Base-by-base conservation (phyloP, 2,888 invertebrate genomes). In the Molorchus minor region DNA sequence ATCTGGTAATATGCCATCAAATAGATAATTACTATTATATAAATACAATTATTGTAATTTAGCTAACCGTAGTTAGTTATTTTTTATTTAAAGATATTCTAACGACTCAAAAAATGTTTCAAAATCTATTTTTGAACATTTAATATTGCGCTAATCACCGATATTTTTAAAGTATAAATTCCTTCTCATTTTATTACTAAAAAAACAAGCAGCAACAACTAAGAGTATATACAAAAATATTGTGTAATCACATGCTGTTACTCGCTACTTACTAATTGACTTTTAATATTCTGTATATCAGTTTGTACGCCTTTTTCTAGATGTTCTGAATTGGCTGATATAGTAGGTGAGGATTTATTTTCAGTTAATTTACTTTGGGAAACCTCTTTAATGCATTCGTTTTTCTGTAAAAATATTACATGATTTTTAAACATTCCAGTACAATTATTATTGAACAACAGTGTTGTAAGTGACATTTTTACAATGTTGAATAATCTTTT, bases 261-360 rank as follows among this genome's bases (percentile, higher is more conserved):
- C 4, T 30, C 58, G 70, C 57, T 71, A 78, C 76, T 76, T 77
- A 80, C 79, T 74, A 80, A 75, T 65, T 73, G 71, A 61, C 65
- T 73, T 67, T 78, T 67, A 67, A 80, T 77, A 70, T 80, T 79
- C 72, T 79, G 74, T 61, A 80, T 77, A 60, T 80, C 79, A 13
- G 80, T 80, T 74, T 80, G 80, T 19, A 79, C 78, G 36, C 75
- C 73, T 71, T 79, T 80, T 36, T 63, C 59, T 30, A 52, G 35
- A 17, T 35, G 49, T 19, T 36, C 47, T 7, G 57, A 40, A n/a
- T 46, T 29, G 10, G 49, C 30, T 33, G 33, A 41, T 44, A 17
- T 30, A 54, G 13, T 21, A 40, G 43, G 21, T 17, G 30, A 15
- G 29, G 51, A 15, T 43, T 55, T 55, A 36, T 53, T 44, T 54